Percentiles rank a stretch among this genome's conserved stretches.
phyloP scores from a whole-genome alignment of 2,888 invertebrate species.

The Trileptium ribeirensis region DNA sequence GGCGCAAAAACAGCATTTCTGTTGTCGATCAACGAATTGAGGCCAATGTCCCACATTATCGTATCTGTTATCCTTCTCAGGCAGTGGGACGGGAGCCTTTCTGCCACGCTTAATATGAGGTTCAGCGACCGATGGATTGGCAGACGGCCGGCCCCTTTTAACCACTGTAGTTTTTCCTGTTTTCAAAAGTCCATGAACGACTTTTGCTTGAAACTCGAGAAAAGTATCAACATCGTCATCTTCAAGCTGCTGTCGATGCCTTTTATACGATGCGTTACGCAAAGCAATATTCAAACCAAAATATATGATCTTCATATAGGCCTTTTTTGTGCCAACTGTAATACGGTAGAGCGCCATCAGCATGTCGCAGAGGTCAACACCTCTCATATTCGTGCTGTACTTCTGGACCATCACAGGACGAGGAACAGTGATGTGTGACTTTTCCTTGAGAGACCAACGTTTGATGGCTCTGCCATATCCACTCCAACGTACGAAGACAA shows the following conservation, averaged over 20 bases:
- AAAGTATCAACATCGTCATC: no score
- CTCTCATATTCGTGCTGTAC: slow-evolving; percentile 43
- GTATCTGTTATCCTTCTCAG: neutral
- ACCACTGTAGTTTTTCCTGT: neutral
- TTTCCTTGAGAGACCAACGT: neutral
- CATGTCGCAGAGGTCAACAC: slow-evolving; percentile 46
- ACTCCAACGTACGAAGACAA: neutral
- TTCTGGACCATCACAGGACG: neutral
- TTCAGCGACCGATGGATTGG: neutral
- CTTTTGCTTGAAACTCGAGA: no score
- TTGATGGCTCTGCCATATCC: neutral
- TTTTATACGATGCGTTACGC: no score
- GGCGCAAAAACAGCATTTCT: no score
- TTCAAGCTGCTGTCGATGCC: no score
- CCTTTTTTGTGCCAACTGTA: neutral
- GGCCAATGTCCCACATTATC: neutral
- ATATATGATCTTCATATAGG: neutral
- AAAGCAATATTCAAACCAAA: neutral
- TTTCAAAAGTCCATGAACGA: neutral
- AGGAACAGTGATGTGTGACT: neutral
- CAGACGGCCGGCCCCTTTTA: neutral
- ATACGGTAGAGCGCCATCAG: slow-evolving; percentile 26
- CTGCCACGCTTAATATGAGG: neutral
- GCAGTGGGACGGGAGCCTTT: neutral
- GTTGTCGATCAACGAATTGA: no score